Conservation (phyloP, 2,797 vertebrate genomes). For the Denticeps clupeoides region DNA sequence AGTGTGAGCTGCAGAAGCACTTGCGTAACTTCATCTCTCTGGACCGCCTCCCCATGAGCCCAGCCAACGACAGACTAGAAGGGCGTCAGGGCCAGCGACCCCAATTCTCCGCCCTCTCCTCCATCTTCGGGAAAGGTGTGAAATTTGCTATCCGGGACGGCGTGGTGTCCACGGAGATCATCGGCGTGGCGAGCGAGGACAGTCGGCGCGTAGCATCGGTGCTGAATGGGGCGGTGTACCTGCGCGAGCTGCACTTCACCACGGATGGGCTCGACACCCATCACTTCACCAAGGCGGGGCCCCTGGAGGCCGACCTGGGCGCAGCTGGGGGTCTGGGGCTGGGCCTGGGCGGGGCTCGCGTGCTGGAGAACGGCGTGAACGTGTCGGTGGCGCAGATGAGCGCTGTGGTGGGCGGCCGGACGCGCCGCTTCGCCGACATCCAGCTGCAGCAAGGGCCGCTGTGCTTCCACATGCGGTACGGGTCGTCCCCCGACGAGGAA, state of each 20-base stretch:
- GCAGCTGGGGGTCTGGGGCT: slow-evolving; percentile 74
- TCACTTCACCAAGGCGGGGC: slow-evolving; percentile 90
- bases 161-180: slow-evolving; percentile 79
- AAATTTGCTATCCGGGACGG: slow-evolving; percentile 82
- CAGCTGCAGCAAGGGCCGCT: slow-evolving; percentile 88
- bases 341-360: slow-evolving; percentile 68
- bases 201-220: slow-evolving; percentile 85
- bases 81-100: slow-evolving; percentile 54
- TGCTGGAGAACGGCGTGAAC: slow-evolving; percentile 91
- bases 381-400: slow-evolving; percentile 96
- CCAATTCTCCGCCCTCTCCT: slow-evolving; percentile 80
- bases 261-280: slow-evolving; percentile 85
- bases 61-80: slow-evolving; percentile 45
- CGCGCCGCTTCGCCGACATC: slow-evolving; percentile 91
- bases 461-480: slow-evolving; percentile 89
- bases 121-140: slow-evolving; percentile 90
- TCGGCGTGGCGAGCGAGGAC: slow-evolving; percentile 93
- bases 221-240: slow-evolving; percentile 77
- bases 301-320: slow-evolving; percentile 82
- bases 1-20: slow-evolving; percentile 88
- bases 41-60: slow-evolving; percentile 77
- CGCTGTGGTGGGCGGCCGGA: slow-evolving; percentile 77
- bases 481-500: slow-evolving; percentile 84
- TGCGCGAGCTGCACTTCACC: slow-evolving; percentile 85
- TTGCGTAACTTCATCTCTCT: slow-evolving; percentile 82